Percentiles rank a stretch among this genome's conserved stretches.
Evolutionary conservation across 2,888 invertebrate species (phyloP).

Genomic region (Julus scanicus): DNA sequence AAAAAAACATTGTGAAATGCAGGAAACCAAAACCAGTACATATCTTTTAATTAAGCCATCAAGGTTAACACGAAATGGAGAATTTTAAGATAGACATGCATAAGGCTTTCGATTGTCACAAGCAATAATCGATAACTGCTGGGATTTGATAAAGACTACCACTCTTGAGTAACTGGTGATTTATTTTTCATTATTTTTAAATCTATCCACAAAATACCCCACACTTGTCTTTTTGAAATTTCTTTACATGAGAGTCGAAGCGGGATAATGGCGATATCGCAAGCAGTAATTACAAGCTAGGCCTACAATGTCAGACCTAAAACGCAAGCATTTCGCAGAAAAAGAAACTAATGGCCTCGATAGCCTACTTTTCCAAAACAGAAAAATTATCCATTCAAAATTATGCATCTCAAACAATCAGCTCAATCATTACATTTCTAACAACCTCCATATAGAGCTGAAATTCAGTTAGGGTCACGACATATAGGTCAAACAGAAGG

Average conservation of each 20-base stretch:
- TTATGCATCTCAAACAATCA: neutral
- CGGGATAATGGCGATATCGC: no score
- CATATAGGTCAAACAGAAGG: neutral
- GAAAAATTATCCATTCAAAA: neutral
- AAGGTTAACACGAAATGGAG: neutral
- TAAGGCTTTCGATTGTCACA: no score
- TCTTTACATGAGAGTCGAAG: no score
- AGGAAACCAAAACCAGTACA: neutral
- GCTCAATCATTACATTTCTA: neutral
- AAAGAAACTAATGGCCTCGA: neutral
- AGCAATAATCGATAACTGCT: no score
- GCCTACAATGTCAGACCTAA: neutral
- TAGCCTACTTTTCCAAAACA: neutral
- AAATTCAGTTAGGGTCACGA: neutral
- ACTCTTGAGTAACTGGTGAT: no score
- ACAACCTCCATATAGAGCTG: neutral
- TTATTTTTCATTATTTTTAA: no score
- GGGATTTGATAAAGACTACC: no score
- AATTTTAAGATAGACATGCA: no score
- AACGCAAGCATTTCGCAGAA: neutral
- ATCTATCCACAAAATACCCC: no score
- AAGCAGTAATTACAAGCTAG: neutral
- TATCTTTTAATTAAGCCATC: neutral
- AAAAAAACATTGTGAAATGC: conserved; percentile 32
- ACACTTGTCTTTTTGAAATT: no score